These are phyloP conservation scores for Phengaris alcon DNA, from an alignment of 2,888 invertebrate species.

Conservation along the genomic window DNA sequence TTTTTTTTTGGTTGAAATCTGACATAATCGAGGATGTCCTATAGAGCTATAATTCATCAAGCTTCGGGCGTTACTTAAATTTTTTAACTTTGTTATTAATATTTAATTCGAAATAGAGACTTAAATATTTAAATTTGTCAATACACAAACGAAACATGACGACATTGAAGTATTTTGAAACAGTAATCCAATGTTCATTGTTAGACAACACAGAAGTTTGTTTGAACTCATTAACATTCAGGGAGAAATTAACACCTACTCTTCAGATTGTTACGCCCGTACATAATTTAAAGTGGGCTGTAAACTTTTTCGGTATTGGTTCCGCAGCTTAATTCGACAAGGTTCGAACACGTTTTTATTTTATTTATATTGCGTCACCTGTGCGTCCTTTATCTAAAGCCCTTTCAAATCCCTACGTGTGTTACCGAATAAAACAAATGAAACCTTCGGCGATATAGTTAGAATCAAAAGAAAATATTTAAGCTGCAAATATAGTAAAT, in stretches of 20 bases:
- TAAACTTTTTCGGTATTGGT: constrained; percentile 33
- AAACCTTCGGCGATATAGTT: constrained; percentile 19
- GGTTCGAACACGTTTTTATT: constrained; percentile 26
- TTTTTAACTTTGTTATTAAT: no score
- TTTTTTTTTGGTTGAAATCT: no score
- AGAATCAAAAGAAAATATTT: constrained; percentile 23
- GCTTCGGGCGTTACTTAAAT: no score
- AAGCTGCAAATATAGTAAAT: constrained; percentile 8
- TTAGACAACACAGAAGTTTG: constrained; percentile 13
- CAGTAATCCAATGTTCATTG: constrained; percentile 11
- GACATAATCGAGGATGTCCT: no score
- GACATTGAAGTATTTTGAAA: background rate
- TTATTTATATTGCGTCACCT: background rate
- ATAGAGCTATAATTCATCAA: no score
- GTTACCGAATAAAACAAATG: constrained; percentile 27
- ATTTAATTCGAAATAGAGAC: background rate
- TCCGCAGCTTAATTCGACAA: constrained; percentile 38
- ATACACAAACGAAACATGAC: background rate
- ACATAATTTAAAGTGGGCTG: constrained; percentile 20
- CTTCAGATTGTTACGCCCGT: background rate
- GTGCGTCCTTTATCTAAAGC: constrained; percentile 23
- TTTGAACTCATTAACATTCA: constrained; percentile 11
- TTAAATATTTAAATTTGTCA: background rate
- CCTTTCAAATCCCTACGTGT: constrained; percentile 1
- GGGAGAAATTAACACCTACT: constrained; percentile 12